A percentile compares a stretch with the other conserved stretches of the same genome.
These are phyloP conservation scores for Amblyjoppa proteus DNA, from an alignment of 2,888 invertebrate species.

Conservation along the genomic window DNA sequence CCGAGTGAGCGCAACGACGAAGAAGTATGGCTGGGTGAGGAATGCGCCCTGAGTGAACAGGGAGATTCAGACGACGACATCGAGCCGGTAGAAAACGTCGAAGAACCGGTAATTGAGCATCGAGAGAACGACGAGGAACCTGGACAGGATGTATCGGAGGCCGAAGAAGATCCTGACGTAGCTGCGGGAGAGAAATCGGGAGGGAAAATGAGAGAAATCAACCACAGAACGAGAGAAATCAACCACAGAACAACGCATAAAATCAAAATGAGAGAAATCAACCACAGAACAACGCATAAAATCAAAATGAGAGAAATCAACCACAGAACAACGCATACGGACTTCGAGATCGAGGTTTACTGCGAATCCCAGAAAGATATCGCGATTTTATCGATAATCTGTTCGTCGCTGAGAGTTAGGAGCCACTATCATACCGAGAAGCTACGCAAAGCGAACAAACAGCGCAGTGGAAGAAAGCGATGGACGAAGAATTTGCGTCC, in stretches of 20 bases:
- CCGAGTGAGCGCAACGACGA: slow-evolving; percentile 18
- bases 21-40: slow-evolving; percentile 7
- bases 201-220: background rate
- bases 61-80: slow-evolving; percentile 1
- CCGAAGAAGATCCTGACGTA: too few species aligned
- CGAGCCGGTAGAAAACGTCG: background rate
- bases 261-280: background rate
- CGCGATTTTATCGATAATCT: slow-evolving; percentile 22
- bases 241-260: too few species aligned
- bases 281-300: slow-evolving; percentile 5
- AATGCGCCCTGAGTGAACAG: background rate
- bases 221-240: too few species aligned
- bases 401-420: slow-evolving; percentile 27
- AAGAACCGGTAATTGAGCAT: too few species aligned
- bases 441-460: too few species aligned
- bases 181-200: background rate
- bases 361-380: slow-evolving; percentile 26
- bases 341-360: slow-evolving; percentile 28
- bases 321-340: slow-evolving; percentile 11
- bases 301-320: background rate
- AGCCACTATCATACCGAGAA: background rate
- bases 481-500: slow-evolving; percentile 1
- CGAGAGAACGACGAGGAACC: too few species aligned
- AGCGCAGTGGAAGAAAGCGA: too few species aligned
- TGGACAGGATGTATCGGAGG: too few species aligned